phyloP scores from a whole-genome alignment of 2,113 vertebrate genomes.

The Natator depressus region DNA sequence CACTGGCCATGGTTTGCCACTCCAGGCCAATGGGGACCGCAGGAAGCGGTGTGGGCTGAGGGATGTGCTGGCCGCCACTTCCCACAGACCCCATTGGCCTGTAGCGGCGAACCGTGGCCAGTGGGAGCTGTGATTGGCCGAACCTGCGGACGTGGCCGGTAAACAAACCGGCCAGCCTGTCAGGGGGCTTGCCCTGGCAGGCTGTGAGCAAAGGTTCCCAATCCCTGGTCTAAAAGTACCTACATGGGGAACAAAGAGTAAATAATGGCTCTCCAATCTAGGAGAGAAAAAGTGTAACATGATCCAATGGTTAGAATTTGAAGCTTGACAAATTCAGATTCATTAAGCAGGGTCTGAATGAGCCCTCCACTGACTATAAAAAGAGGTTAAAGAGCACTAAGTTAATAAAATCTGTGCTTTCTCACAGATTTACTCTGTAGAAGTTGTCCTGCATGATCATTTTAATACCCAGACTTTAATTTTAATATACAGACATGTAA shows the following conservation, averaged over 20 bases:
- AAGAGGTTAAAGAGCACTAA: neutral
- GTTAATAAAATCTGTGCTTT: neutral
- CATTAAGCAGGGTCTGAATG: too few relatives aligned
- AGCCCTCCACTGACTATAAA: neutral
- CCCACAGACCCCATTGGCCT: too few relatives aligned
- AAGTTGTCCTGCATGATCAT: neutral
- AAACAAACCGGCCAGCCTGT: too few relatives aligned
- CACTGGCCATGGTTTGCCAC: too few relatives aligned
- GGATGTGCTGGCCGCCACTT: too few relatives aligned
- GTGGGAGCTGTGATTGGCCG: too few relatives aligned
- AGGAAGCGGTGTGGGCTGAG: too few relatives aligned
- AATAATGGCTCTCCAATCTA: neutral
- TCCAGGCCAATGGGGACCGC: too few relatives aligned
- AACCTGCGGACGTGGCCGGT: too few relatives aligned
- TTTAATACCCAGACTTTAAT: neutral
- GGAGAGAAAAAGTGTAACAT: neutral
- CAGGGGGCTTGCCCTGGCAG: too few relatives aligned
- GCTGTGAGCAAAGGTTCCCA: too few relatives aligned
- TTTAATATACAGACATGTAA: neutral
- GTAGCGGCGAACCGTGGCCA: too few relatives aligned
- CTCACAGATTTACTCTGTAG: neutral
- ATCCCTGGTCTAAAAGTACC: neutral
- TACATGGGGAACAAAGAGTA: neutral
- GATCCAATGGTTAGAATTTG: neutral
- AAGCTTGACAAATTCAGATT: neutral